Evolutionary conservation across 2,113 vertebrate genomes (phyloP), one percentile per base, ranked within the genome.

Genomic region (Bujurquina vittata): DNA sequence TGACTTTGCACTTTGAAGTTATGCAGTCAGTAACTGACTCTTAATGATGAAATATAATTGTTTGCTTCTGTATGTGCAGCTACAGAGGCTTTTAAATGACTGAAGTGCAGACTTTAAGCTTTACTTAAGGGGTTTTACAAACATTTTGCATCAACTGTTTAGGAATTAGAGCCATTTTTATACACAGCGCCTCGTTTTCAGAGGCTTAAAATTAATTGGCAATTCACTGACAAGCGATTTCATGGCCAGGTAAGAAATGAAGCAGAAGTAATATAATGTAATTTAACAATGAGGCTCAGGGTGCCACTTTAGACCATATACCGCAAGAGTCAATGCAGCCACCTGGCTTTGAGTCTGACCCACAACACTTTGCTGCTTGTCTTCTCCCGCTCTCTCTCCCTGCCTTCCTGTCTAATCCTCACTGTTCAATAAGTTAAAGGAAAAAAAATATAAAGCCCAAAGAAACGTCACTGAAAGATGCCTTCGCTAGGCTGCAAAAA

Each of bases 1-100:
- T 73, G 67, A 40, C 23, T 86, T 31, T 17, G 15, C 76, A 26
- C 9, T 10, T 29, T 59, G 23, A 81, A 33, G 11, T 23, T 46
- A 80, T 59, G 77, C 69, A 43, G 75, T 65, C 26, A 52, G 23
- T 69, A 74, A 76, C 15, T 84, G 49, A 72, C 61, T 59, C 5
- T 52, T 37, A 69, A 84, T 2, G 77, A 78, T 7, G 4, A 54
- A 15, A 10, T 33, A 49, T 65, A 56, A 35, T 67, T 63, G 7
- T n/a, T 57, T 54, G 52, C 46, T 37, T 37, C 35, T 37, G 35
- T 37, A 37, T 33, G 40, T 29, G 49, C 23, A 1, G 15, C 0
- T 49, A 29, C 49, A 52, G 23, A 29, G 23, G 23, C 17, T 20
- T 69, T 69, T 20, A 49, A 52, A 69, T 29, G 18, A 4, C 10